Percentiles rank a stretch among this genome's conserved stretches.
Evolutionary conservation across 2,888 invertebrate species (phyloP).

Genomic region (Leptinotarsa haldemani): DNA sequence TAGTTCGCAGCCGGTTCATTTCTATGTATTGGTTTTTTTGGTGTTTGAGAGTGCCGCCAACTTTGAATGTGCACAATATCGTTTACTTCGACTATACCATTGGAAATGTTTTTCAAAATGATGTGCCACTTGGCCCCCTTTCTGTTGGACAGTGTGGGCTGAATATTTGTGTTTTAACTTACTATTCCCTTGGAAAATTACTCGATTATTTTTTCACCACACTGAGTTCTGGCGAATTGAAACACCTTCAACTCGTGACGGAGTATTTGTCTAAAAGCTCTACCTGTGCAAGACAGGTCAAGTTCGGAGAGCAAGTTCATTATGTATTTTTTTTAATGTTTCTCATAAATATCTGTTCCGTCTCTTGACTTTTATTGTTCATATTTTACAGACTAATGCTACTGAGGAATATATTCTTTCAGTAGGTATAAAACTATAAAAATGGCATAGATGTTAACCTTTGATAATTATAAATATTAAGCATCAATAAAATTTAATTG

Average conservation of each 20-base stretch:
- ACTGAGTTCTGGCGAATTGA: not conserved
- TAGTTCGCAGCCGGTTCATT: too few species aligned
- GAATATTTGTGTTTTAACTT: too few species aligned
- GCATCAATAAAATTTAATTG: slow-evolving; percentile 23
- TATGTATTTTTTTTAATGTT: slow-evolving; percentile 23
- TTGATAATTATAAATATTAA: slow-evolving; percentile 30
- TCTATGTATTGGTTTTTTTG: too few species aligned
- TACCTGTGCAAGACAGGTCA: slow-evolving; percentile 17
- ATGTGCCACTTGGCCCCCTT: too few species aligned
- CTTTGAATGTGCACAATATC: too few species aligned
- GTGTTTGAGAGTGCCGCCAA: too few species aligned
- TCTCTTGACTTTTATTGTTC: slow-evolving; percentile 34
- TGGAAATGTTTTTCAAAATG: too few species aligned
- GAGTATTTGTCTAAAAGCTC: not conserved
- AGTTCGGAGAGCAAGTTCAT: slow-evolving; percentile 20
- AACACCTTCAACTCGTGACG: not conserved
- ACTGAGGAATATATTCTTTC: slow-evolving; percentile 31
- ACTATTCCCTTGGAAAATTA: not conserved
- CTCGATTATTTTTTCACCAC: not conserved
- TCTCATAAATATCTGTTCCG: slow-evolving; percentile 32
- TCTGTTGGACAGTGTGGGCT: too few species aligned
- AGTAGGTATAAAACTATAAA: slow-evolving; percentile 22
- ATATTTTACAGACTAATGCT: slow-evolving; percentile 32
- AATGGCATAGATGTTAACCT: slow-evolving; percentile 25
- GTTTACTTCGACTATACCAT: too few species aligned